A percentile compares a stretch with the other conserved stretches of the same genome.
Conservation (phyloP, 2,113 vertebrate genomes). For the Siphamia tubifer region DNA sequence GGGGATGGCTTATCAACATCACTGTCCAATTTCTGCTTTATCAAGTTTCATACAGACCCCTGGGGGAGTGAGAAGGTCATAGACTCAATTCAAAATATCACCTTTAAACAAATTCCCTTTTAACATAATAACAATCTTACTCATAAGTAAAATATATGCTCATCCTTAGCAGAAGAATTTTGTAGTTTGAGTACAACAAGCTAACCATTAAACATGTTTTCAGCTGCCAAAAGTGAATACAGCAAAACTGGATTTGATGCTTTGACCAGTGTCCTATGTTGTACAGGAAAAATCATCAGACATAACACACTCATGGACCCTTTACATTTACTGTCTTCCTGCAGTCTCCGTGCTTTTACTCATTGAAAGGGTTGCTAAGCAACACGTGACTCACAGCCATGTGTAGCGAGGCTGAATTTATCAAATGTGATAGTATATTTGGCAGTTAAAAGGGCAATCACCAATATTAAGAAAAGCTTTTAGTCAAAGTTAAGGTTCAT, state of each 20-base stretch:
- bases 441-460: background rate
- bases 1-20: background rate
- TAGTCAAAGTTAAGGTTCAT: background rate
- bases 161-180: too few relatives aligned
- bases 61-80: background rate
- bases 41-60: background rate
- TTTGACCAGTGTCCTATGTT: background rate
- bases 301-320: background rate
- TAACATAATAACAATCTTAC: background rate
- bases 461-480: background rate
- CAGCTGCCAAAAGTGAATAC: background rate
- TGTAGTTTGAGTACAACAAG: background rate
- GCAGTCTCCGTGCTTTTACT: background rate
- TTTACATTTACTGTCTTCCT: background rate
- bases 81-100: background rate
- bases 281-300: background rate
- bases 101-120: background rate
- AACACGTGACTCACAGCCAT: constrained; percentile 9
- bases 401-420: background rate
- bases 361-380: constrained; percentile 7
- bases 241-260: background rate
- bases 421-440: background rate
- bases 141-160: background rate
- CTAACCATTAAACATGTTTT: background rate
- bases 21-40: background rate